Evolutionary conservation across 2,888 invertebrate species (phyloP).

Genomic region (Miltochrista miniata): DNA sequence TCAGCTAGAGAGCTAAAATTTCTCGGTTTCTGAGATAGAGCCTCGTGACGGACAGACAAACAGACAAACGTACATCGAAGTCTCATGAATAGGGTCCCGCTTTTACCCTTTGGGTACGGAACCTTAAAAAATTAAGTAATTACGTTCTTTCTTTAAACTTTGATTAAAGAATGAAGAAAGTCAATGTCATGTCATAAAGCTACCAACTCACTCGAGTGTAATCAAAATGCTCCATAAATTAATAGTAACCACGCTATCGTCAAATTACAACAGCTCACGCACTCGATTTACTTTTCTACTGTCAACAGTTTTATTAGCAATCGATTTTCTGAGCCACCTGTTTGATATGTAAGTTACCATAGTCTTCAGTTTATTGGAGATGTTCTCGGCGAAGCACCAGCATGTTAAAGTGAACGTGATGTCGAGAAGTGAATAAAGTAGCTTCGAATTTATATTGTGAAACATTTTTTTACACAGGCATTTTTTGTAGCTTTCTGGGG

Average conservation of each 20-base stretch:
- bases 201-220: not conserved
- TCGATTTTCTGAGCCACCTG: not conserved
- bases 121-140: no score
- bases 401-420: no score
- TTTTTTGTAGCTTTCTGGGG: not conserved
- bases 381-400: no score
- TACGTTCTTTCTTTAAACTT: not conserved
- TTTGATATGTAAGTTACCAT: not conserved
- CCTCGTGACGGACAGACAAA: no score
- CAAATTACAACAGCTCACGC: slow-evolving; percentile 1
- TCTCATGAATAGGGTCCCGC: no score
- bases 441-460: no score
- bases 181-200: not conserved
- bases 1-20: no score
- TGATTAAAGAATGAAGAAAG: not conserved
- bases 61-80: no score
- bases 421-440: no score
- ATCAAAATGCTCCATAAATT: not conserved
- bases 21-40: no score
- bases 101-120: no score
- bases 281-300: not conserved
- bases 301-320: not conserved
- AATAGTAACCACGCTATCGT: slow-evolving; percentile 1
- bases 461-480: not conserved
- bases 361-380: no score